Base-by-base conservation (phyloP, 2,797 vertebrate species). In the Sus cebifrons region DNA sequence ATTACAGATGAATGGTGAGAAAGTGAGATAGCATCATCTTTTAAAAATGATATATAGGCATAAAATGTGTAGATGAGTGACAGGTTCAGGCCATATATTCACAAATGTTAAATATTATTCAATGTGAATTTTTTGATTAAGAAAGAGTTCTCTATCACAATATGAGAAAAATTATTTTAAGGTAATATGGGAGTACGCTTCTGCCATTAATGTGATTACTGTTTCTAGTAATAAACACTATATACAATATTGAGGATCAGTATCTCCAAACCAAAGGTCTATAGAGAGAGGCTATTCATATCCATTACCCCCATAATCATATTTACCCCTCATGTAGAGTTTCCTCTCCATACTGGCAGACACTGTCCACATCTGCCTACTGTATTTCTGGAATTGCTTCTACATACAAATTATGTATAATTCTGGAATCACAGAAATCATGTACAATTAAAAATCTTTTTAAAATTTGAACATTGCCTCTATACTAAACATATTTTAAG, bases 391-490 rank as follows among this genome's bases (percentile, higher is more conserved):
- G 29, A 32, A 25, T 79, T 93, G 11, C 32, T 6, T 82, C 79
- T 81, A 91, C 54, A 65, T 65, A 81, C 18, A 83, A 73, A 89
- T 74, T 68, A 82, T 94, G 78, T n/a, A 40, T 29, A 89, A 93
- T 74, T 95, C 21, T 84, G 9, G n/a, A 89, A 68, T 83, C 54
- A 95, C 14, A 96, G 36, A 86, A 85, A 85, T 82, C 52, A 89
- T 3, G 71, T 20, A 70, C 3, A 85, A 44, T 88, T 95, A n/a
- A 86, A 27, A 86, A 67, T 27, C 17, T 91, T 29, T 88, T 16
- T 62, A 77, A 88, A 94, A 64, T 74, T 8, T 70, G 2, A 70
- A 27, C 12, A 52, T 15, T 27, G 3, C 73, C 27, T 86, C 86
- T 82, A 21, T 83, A 92, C 58, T 56, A 89, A 88, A 87, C 4